Percentiles rank a stretch among this genome's conserved stretches.
Conservation (phyloP, 2,888 invertebrate species). For the Campoplex capitator region DNA sequence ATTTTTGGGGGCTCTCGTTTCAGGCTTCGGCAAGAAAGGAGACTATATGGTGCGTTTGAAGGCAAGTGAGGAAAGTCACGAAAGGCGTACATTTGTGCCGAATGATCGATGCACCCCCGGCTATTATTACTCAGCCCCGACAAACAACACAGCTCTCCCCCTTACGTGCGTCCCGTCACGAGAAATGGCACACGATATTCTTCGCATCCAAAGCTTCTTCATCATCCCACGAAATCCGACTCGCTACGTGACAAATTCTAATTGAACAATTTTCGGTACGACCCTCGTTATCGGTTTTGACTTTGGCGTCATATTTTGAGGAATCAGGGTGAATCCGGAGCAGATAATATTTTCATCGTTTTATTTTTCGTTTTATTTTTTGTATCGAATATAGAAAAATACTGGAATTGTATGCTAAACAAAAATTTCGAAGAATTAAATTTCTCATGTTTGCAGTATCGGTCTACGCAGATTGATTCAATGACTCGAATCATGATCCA, state of each 20-base stretch:
- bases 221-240: conserved; percentile 32
- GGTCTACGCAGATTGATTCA: background rate
- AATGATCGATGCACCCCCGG: conserved; percentile 81
- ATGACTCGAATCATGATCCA: background rate
- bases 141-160: conserved; percentile 72
- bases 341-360: background rate
- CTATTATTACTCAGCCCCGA: conserved; percentile 80
- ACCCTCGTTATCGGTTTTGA: conserved; percentile 47
- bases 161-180: conserved; percentile 55
- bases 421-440: background rate
- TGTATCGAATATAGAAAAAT: background rate
- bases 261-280: conserved; percentile 80
- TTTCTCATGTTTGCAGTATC: background rate
- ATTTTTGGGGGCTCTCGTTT: conserved; percentile 20
- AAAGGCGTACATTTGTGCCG: conserved; percentile 63
- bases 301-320: background rate
- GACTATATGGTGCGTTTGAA: conserved; percentile 10
- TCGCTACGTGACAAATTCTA: conserved; percentile 83
- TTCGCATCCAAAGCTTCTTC: conserved; percentile 44
- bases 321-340: background rate
- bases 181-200: conserved; percentile 40
- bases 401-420: background rate
- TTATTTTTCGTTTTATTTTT: background rate
- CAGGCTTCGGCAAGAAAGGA: background rate
- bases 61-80: conserved; percentile 53